Evolutionary conservation across 2,888 invertebrate genomes (phyloP).

Genomic region (Psylliodes chrysocephalus): DNA sequence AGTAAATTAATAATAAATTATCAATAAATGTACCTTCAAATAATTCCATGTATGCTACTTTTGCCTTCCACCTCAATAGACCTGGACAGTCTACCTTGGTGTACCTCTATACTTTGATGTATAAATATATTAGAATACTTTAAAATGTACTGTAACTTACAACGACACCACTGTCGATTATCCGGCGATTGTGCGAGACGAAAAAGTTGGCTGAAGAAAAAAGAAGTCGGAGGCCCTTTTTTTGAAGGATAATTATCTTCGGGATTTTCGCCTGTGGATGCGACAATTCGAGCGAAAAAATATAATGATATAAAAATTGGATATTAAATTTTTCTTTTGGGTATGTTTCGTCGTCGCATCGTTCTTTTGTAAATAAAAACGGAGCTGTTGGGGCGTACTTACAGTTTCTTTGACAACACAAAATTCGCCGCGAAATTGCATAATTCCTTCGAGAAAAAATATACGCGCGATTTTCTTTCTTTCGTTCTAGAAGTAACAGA

Average conservation of each 20-base stretch:
- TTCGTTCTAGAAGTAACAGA: background rate
- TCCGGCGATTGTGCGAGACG: background rate
- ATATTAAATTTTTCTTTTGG: conserved; percentile 48
- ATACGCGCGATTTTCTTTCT: background rate
- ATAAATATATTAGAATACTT: too few species aligned
- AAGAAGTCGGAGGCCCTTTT: background rate
- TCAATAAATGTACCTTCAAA: too few species aligned
- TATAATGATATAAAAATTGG: conserved; percentile 59
- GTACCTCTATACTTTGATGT: too few species aligned
- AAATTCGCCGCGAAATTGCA: conserved; percentile 22
- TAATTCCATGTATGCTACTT: too few species aligned
- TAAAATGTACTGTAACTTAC: too few species aligned
- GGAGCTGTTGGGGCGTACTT: conserved; percentile 8
- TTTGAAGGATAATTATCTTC: conserved; percentile 46
- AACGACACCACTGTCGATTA: background rate
- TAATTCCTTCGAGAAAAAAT: conserved; percentile 9
- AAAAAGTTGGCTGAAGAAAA: conserved; percentile 34
- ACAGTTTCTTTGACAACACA: conserved; percentile 26
- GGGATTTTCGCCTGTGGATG: conserved; percentile 53
- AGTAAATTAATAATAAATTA: too few species aligned
- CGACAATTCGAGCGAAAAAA: conserved; percentile 58
- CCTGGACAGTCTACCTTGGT: too few species aligned
- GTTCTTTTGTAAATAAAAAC: conserved; percentile 27
- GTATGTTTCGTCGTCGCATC: conserved; percentile 15
- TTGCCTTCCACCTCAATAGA: too few species aligned